A percentile compares a stretch with the other conserved stretches of the same genome.
Conservation (phyloP, 1,140 invertebrate genomes). For the Drosophila triauraria region DNA sequence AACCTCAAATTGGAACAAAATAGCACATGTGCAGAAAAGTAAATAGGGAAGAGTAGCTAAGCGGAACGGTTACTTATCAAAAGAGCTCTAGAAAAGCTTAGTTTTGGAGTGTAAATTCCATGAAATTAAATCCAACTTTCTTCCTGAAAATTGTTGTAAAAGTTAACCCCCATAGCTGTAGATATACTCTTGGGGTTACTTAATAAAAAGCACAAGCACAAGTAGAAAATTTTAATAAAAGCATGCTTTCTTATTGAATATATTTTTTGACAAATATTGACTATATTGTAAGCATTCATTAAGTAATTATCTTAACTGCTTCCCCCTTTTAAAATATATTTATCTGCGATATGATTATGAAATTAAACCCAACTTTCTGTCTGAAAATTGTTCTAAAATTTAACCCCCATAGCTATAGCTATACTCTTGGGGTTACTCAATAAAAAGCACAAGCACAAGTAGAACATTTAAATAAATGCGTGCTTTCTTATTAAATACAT, state of each 20-base stretch:
- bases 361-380: too few relatives aligned
- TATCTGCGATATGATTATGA: background rate
- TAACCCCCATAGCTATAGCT: too few relatives aligned
- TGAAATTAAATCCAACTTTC: background rate
- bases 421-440: too few relatives aligned
- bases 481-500: background rate
- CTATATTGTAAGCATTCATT: background rate
- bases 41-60: background rate
- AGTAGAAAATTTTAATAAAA: background rate
- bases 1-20: conserved; percentile 27
- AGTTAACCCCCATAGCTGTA: background rate
- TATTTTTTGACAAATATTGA: background rate
- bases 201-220: too few relatives aligned
- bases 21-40: conserved; percentile 21
- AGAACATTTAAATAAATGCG: background rate
- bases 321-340: background rate
- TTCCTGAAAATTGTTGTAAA: background rate
- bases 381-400: too few relatives aligned
- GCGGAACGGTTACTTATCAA: background rate
- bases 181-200: too few relatives aligned
- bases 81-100: background rate
- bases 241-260: background rate
- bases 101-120: background rate
- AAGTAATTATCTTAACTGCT: background rate
- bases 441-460: background rate